These are phyloP conservation scores for Antheraea yamamai DNA, from an alignment of 2,888 invertebrate species.

Conservation along the genomic window DNA sequence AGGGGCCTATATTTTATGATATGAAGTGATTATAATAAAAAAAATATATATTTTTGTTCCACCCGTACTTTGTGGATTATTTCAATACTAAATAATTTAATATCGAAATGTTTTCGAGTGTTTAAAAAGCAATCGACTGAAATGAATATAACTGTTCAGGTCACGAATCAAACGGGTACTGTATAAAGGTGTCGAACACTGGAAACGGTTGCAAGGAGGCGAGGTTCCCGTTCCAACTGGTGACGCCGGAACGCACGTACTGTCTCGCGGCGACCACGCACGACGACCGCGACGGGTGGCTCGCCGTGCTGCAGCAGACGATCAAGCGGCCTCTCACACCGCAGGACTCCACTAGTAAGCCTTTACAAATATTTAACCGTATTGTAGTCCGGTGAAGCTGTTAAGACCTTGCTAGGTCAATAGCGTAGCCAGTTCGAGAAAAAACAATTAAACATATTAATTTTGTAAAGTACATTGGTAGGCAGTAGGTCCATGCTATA, in stretches of 20 bases:
- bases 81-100: too few species aligned
- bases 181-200: conserved; percentile 83
- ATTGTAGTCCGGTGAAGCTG: too few species aligned
- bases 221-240: conserved; percentile 90
- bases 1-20: too few species aligned
- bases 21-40: too few species aligned
- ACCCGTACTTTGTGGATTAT: too few species aligned
- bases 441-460: background rate
- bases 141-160: conserved; percentile 64
- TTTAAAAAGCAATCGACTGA: background rate
- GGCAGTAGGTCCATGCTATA: too few species aligned
- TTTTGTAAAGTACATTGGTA: too few species aligned
- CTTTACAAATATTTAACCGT: background rate
- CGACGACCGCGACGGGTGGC: conserved; percentile 91
- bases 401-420: too few species aligned
- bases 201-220: conserved; percentile 86
- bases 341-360: conserved; percentile 88
- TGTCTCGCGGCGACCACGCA: conserved; percentile 89
- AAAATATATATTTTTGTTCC: too few species aligned
- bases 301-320: conserved; percentile 87
- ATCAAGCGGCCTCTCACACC: conserved; percentile 89
- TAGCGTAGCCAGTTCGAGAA: too few species aligned
- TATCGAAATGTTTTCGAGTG: background rate
- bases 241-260: conserved; percentile 90
- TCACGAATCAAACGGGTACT: conserved; percentile 88